These are phyloP conservation scores for Rotaria macrura DNA, from an alignment of 2,888 invertebrate species.

Conservation along the genomic window DNA sequence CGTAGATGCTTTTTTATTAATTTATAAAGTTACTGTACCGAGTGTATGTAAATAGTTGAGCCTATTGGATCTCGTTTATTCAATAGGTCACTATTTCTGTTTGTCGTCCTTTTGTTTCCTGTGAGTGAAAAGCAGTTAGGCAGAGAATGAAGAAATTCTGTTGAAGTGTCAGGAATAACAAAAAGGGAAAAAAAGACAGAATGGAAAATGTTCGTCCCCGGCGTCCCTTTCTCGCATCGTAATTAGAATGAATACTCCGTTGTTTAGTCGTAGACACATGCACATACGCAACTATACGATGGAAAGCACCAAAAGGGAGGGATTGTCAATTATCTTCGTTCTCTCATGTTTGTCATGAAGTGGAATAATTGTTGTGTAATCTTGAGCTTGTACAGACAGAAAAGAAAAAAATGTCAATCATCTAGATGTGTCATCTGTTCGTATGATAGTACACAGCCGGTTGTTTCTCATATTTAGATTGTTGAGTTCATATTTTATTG, in stretches of 20 bases:
- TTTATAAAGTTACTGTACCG: background rate
- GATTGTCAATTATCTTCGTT: background rate
- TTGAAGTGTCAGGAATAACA: background rate
- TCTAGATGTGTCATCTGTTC: background rate
- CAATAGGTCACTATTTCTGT: background rate
- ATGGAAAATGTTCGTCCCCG: background rate
- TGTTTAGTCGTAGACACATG: background rate
- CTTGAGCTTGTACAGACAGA: background rate
- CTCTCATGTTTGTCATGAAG: background rate
- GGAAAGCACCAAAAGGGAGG: background rate
- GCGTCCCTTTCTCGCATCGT: background rate
- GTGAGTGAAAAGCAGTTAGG: background rate
- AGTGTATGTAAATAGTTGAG: background rate
- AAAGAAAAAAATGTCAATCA: background rate
- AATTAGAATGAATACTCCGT: conserved; percentile 8
- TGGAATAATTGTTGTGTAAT: background rate
- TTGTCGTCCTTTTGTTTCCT: background rate
- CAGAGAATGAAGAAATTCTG: background rate
- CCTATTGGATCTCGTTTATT: background rate
- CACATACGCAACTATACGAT: background rate
- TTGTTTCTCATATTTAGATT: background rate
- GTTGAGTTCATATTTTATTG: background rate
- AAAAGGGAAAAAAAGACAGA: background rate
- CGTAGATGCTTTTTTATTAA: background rate
- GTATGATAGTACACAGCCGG: background rate